These are phyloP conservation scores for Palaemon carinicauda DNA, from an alignment of 1,140 invertebrate genomes.

Conservation along the genomic window DNA sequence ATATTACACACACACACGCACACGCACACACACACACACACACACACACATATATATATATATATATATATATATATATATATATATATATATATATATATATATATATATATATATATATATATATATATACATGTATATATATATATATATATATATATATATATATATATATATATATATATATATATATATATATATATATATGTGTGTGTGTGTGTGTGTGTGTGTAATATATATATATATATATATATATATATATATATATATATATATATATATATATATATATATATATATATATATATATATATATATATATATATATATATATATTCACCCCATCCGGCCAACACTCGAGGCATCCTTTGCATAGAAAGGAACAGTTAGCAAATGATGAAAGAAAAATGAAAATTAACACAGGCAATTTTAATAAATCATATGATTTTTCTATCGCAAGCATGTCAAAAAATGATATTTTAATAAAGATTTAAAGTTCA, in stretches of 20 bases:
- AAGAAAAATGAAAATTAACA: no score
- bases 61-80: not conserved
- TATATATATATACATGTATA: not conserved
- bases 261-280: not conserved
- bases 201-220: not conserved
- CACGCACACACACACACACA: not conserved
- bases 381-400: no score
- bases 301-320: no score
- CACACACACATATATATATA: not conserved
- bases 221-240: not conserved
- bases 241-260: not conserved
- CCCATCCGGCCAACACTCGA: no score
- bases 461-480: no score
- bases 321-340: no score
- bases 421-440: no score
- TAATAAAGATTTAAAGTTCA: no score
- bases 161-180: not conserved
- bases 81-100: constrained; percentile 5
- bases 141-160: not conserved
- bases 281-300: no score
- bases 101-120: not conserved
- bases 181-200: not conserved
- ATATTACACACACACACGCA: not conserved
- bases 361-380: no score
- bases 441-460: no score